Evolutionary conservation across 2,113 vertebrate genomes (phyloP), one percentile per base, ranked within the genome.

Genomic region (Psilopogon haemacephalus): DNA sequence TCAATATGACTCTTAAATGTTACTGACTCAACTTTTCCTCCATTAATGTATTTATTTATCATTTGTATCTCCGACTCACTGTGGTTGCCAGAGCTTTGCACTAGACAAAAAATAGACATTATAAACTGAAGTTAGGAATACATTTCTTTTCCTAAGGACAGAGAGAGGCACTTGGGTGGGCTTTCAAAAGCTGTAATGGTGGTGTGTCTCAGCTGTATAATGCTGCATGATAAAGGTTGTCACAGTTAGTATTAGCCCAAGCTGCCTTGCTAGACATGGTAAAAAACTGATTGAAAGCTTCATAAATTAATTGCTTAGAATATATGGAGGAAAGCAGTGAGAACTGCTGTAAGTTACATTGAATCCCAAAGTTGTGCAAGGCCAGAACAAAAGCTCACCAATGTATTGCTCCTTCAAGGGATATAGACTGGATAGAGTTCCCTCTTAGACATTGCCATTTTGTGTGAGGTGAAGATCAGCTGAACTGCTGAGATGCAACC

Each of bases 381-480:
- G 2, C 7, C 6, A 11, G 13, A 37, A 67, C 2, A 56, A 16
- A 32, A 23, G 4, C 1, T 10, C 5, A 2, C 5, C 6, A 14
- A 8, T 52, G 8, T 20, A 15, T 13, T 48, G 9, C 35, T 60
- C 2, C 4, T 6, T 5, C 19, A 60, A n/a, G n/a, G 60, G 10
- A 27, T 15, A 18, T 0, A 8, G 24, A 20, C 23, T n/a, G 20
- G 24, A 55, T 11, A 77, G 33, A 69, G 5, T 4, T 69, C 11
- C 4, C 6, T 69, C 4, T 21, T 46, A 35, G 13, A 35, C 3
- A 76, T 18, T 14, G 7, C 1, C 5, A 32, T 64, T 89, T 77
- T n/a, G 13, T 27, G 20, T 18, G 16, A 87, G 3, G 6, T 65
- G 26, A 72, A 24, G 10, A 77, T 59, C n/a, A 12, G 6, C 8